These are phyloP conservation scores for Oreotrochilus melanogaster DNA, from an alignment of 2,113 vertebrate genomes.

Conservation along the genomic window DNA sequence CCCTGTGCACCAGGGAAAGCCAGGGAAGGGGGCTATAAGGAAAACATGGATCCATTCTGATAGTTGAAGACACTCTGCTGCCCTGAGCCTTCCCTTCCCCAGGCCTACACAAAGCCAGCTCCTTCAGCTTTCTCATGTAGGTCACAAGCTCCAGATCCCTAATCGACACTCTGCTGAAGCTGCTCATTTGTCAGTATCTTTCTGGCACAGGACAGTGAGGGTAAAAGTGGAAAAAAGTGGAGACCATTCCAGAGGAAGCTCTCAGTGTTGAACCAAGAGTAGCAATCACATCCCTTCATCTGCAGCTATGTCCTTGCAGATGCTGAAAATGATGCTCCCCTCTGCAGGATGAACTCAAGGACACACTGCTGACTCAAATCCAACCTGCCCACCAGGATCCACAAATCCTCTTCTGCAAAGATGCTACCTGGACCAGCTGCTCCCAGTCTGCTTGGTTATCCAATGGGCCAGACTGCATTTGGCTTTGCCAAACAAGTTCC, in stretches of 20 bases:
- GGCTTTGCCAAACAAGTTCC: neutral
- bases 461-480: neutral
- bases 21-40: neutral
- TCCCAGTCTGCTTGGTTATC: neutral
- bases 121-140: neutral
- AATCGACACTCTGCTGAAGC: neutral
- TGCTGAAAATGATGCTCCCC: neutral
- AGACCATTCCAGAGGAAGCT: neutral
- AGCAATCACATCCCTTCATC: neutral
- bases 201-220: neutral
- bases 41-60: neutral
- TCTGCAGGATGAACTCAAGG: too few relatives aligned
- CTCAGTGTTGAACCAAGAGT: neutral
- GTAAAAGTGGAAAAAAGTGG: neutral
- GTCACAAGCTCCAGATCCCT: neutral
- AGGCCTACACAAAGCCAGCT: neutral
- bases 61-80: accelerated
- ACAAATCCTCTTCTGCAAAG: neutral
- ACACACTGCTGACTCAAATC: neutral
- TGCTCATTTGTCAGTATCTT: neutral
- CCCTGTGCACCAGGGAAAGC: neutral
- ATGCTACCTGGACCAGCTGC: neutral
- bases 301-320: neutral
- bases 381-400: neutral
- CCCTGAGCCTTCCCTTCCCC: neutral